Evolutionary conservation across 2,888 invertebrate species (phyloP).

Genomic region (Cephonodes hylas): DNA sequence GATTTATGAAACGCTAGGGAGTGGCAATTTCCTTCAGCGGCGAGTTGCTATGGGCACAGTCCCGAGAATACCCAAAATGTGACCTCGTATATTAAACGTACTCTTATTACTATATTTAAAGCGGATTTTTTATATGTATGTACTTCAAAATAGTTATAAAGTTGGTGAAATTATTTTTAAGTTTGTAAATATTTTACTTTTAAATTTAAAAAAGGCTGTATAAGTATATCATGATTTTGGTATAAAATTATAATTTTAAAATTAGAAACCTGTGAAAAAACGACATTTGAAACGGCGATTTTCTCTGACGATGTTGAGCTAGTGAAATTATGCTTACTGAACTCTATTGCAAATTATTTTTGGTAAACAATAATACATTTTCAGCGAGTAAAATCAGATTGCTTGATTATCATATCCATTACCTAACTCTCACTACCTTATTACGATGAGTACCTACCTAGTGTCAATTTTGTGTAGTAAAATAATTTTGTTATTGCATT

Average conservation of each 20-base stretch:
- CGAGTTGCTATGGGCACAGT: conserved; percentile 53
- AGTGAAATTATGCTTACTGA: neutral
- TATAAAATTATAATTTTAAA: neutral
- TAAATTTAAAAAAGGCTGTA: neutral
- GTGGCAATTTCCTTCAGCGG: conserved; percentile 69
- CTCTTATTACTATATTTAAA: neutral
- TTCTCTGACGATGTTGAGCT: neutral
- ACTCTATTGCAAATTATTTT: neutral
- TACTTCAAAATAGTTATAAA: too few relatives aligned
- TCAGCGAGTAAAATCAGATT: too few relatives aligned
- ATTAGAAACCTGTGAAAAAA: neutral
- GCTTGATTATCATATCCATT: too few relatives aligned
- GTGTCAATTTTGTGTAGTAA: too few relatives aligned
- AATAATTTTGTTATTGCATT: too few relatives aligned
- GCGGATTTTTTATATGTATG: too few relatives aligned
- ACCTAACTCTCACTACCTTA: too few relatives aligned
- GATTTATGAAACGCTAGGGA: conserved; percentile 64
- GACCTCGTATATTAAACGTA: conserved; percentile 39
- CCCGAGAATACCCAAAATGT: conserved; percentile 40
- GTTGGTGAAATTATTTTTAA: too few relatives aligned
- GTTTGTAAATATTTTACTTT: neutral
- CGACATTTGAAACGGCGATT: neutral
- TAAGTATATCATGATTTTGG: neutral
- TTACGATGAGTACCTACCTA: too few relatives aligned
- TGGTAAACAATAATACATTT: neutral